Evolutionary conservation across 2,113 vertebrate species (phyloP).

Genomic region (Saccopteryx leptura): DNA sequence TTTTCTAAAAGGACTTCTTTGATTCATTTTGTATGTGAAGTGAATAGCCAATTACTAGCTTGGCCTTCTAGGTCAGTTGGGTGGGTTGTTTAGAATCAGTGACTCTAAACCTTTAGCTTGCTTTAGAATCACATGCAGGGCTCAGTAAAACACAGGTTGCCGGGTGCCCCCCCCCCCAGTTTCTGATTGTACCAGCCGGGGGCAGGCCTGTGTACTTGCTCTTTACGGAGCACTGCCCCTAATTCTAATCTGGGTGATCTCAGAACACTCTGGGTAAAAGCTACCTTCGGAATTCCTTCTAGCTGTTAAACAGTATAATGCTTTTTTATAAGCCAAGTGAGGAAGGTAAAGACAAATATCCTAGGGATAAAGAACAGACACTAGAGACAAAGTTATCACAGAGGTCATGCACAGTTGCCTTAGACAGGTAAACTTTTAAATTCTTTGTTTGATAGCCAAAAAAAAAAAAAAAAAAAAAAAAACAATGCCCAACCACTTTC

Average conservation of each 20-base stretch:
- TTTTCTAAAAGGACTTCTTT: neutral
- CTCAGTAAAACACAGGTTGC: neutral
- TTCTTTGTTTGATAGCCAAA: neutral
- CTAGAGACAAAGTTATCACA: neutral
- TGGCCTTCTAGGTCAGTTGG: neutral
- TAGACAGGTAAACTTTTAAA: neutral
- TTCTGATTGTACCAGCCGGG: neutral
- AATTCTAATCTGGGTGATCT: neutral
- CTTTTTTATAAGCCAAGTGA: neutral
- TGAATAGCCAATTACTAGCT: neutral
- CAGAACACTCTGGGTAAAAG: neutral
- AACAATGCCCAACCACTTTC: neutral
- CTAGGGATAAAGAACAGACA: neutral
- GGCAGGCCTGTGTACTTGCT: neutral
- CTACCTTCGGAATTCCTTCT: neutral
- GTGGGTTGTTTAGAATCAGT: neutral
- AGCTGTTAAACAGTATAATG: neutral
- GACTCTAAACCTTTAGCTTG: slow-evolving; percentile 29
- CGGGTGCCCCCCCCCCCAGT: too few relatives aligned
- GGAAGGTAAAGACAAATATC: neutral
- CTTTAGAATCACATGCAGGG: neutral
- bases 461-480: neutral
- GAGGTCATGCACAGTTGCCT: neutral
- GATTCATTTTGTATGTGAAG: slow-evolving; percentile 32
- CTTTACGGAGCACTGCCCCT: neutral